These are phyloP conservation scores for Megastigmus dorsalis DNA, from an alignment of 2,888 invertebrate genomes.

Conservation along the genomic window DNA sequence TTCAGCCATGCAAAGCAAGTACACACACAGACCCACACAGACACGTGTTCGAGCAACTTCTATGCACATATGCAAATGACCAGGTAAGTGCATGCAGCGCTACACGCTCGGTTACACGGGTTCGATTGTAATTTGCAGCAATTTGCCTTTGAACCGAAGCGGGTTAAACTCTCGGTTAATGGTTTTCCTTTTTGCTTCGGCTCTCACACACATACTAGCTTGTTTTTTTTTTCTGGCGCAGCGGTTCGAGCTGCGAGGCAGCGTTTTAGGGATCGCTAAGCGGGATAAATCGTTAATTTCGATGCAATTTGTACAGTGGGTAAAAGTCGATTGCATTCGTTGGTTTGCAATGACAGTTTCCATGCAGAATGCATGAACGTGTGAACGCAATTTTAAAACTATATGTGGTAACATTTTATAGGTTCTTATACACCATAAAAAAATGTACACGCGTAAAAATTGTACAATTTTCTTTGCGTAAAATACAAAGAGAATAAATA, in stretches of 20 bases:
- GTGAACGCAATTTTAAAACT: no score
- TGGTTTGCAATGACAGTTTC: no score
- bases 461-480: no score
- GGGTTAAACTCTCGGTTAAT: slow-evolving; percentile 16
- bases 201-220: background rate
- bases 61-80: background rate
- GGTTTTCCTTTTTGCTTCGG: slow-evolving; percentile 16
- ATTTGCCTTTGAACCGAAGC: slow-evolving; percentile 14
- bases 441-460: no score
- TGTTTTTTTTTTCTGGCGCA: background rate
- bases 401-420: no score
- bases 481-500: no score
- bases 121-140: slow-evolving; percentile 8
- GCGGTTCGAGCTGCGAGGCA: background rate
- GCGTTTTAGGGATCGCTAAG: background rate
- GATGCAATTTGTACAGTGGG: background rate
- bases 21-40: background rate
- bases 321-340: no score
- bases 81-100: background rate
- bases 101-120: background rate
- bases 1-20: no score
- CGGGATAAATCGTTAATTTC: background rate
- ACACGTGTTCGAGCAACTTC: background rate
- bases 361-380: no score
- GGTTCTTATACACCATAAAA: no score